These are phyloP conservation scores for Cistogaster globosa DNA, from an alignment of 2,888 invertebrate species.

Conservation along the genomic window DNA sequence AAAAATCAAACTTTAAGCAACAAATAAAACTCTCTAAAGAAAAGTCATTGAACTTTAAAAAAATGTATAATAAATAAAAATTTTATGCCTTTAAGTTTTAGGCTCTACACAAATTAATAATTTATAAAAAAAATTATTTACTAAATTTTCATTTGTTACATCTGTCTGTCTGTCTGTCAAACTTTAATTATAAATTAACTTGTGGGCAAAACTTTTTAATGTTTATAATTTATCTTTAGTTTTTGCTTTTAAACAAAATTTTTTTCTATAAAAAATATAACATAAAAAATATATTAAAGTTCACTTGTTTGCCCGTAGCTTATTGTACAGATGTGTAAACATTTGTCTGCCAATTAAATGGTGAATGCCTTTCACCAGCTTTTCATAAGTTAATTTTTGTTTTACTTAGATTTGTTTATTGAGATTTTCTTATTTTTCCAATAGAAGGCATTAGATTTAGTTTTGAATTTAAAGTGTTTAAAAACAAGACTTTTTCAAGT, in stretches of 20 bases:
- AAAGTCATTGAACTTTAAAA: constrained; percentile 20
- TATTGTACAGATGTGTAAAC: background rate
- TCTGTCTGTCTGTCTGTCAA: too few species aligned
- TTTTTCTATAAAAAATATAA: too few species aligned
- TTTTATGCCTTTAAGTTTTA: background rate
- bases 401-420: background rate
- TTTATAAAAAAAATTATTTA: too few species aligned
- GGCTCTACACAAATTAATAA: background rate
- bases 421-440: too few species aligned
- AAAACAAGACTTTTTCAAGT: too few species aligned
- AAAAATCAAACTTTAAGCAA: background rate
- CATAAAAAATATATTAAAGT: background rate
- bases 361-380: constrained; percentile 46
- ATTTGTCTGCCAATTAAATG: constrained; percentile 18
- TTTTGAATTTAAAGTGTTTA: too few species aligned
- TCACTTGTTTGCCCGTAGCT: background rate
- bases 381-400: background rate
- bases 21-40: background rate
- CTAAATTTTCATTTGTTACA: too few species aligned
- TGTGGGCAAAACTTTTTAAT: background rate
- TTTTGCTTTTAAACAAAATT: background rate
- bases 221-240: background rate
- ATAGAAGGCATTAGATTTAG: too few species aligned
- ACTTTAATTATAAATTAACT: background rate
- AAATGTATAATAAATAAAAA: background rate